phyloP scores from a whole-genome alignment of 2,888 invertebrate genomes.

The Mimachlamys varia region DNA sequence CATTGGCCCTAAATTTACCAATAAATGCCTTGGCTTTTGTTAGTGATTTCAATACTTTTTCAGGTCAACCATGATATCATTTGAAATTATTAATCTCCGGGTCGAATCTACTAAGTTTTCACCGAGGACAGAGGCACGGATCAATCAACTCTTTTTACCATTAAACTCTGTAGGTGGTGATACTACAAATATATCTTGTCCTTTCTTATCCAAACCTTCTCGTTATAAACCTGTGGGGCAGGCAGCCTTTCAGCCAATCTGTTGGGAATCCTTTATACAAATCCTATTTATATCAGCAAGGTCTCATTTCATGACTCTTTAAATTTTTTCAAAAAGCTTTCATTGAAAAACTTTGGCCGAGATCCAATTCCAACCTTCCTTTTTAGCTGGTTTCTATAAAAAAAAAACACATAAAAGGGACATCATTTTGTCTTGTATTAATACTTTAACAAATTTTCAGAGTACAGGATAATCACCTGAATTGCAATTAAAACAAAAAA shows the following conservation, averaged over 20 bases:
- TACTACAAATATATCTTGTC: constrained; percentile 27
- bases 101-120: background rate
- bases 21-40: background rate
- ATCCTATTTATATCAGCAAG: background rate
- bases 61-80: constrained; percentile 4
- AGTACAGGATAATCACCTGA: background rate
- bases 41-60: background rate
- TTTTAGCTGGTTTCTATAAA: background rate
- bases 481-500: background rate
- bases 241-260: background rate
- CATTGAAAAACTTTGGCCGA: background rate
- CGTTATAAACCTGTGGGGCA: constrained; percentile 11
- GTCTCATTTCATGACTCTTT: constrained; percentile 23
- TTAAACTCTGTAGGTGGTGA: background rate
- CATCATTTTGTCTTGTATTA: background rate
- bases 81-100: background rate
- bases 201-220: background rate
- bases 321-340: constrained; percentile 17
- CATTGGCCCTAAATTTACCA: background rate
- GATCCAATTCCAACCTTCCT: constrained; percentile 25
- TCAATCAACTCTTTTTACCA: constrained; percentile 29
- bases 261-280: background rate
- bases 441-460: background rate
- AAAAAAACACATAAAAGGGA: background rate
- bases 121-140: background rate